Percentiles rank a stretch among this genome's conserved stretches.
Conservation (phyloP, 2,888 invertebrate species). For the Meliscaeva auricollis region DNA sequence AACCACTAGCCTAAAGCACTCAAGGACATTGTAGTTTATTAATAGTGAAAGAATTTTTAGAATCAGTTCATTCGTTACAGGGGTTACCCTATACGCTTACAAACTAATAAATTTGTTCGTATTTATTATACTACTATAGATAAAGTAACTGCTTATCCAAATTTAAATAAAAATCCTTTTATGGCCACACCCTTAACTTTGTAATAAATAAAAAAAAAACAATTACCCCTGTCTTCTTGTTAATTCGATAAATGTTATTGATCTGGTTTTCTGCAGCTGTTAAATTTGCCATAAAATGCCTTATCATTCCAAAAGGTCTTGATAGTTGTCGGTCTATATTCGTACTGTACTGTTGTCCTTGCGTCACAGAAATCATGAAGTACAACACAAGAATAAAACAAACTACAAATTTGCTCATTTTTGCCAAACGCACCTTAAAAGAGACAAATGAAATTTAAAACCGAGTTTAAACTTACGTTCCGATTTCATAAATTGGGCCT, state of each 20-base stretch:
- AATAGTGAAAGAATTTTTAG: no score
- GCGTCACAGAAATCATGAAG: background rate
- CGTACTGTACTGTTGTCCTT: slow-evolving; percentile 16
- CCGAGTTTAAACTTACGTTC: background rate
- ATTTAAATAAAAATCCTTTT: background rate
- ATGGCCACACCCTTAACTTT: no score
- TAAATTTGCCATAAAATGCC: slow-evolving; percentile 11
- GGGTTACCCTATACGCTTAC: no score
- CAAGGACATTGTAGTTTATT: no score
- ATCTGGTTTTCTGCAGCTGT: background rate
- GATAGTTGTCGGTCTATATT: background rate
- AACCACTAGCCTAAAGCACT: no score
- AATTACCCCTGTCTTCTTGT: slow-evolving; percentile 20
- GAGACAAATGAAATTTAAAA: background rate
- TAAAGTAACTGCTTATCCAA: no score
- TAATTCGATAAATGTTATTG: slow-evolving; percentile 6
- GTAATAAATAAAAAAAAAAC: no score
- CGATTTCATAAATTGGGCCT: background rate
- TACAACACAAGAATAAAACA: background rate
- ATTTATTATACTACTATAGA: no score
- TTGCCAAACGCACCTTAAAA: background rate
- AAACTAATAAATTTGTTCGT: no score
- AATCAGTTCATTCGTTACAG: no score
- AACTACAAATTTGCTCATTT: background rate
- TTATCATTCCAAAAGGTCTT: background rate